These are phyloP conservation scores for Tuta absoluta DNA, from an alignment of 2,888 invertebrate genomes.

Conservation along the genomic window DNA sequence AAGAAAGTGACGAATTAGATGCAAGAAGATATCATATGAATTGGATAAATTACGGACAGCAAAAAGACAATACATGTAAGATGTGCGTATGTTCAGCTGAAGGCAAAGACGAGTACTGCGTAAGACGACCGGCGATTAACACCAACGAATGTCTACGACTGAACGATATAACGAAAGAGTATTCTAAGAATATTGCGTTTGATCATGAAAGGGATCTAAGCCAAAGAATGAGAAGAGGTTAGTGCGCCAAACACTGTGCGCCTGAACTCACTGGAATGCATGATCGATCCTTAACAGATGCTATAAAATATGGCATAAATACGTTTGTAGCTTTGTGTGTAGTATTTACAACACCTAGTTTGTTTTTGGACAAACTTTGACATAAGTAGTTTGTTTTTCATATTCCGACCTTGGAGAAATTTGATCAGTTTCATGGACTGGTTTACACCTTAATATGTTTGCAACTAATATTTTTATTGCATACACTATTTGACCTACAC, in stretches of 20 bases:
- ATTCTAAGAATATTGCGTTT: conserved; percentile 46
- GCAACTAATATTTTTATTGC: too few relatives aligned
- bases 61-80: conserved; percentile 49
- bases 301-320: not conserved
- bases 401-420: too few relatives aligned
- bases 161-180: conserved; percentile 39
- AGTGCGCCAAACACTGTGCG: conserved; percentile 42
- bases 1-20: conserved; percentile 26
- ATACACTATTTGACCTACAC: too few relatives aligned
- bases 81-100: conserved; percentile 64
- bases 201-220: conserved; percentile 26
- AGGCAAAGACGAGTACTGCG: conserved; percentile 62
- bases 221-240: conserved; percentile 61
- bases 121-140: conserved; percentile 57
- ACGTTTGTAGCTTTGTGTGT: not conserved
- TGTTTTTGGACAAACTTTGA: too few relatives aligned
- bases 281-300: not conserved
- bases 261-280: conserved; percentile 34
- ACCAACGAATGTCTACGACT: conserved; percentile 66
- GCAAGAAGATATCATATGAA: conserved; percentile 54
- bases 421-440: too few relatives aligned
- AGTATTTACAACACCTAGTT: not conserved
- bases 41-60: conserved; percentile 24
- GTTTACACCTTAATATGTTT: too few relatives aligned
- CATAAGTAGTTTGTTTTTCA: too few relatives aligned